Conservation (phyloP, 2,113 vertebrate species). For the Montifringilla adamsi region DNA sequence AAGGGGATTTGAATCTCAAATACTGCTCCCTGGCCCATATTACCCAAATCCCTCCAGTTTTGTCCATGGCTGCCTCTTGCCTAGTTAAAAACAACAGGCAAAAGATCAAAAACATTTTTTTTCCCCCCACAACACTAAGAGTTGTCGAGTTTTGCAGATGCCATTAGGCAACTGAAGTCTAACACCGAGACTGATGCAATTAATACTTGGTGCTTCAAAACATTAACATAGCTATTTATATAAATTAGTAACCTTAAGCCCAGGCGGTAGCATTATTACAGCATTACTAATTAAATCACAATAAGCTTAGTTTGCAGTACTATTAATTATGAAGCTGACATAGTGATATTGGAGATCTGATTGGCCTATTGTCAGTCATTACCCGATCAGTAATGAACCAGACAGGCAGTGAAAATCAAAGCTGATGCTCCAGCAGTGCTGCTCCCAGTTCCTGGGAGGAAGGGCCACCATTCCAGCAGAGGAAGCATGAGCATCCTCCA, state of each 20-base stretch:
- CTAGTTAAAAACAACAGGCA: constrained; percentile 57
- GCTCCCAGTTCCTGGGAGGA: neutral
- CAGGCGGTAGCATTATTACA: constrained; percentile 54
- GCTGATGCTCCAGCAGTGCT: neutral
- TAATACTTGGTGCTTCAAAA: constrained; percentile 66
- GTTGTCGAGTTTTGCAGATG: constrained; percentile 43
- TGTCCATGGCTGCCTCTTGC: constrained; percentile 34
- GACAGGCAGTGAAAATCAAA: constrained; percentile 33
- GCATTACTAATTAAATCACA: constrained; percentile 70
- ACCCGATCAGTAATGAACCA: constrained; percentile 31
- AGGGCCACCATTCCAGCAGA: neutral
- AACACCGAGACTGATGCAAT: constrained; percentile 42
- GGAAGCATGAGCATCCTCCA: neutral
- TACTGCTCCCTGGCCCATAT: constrained; percentile 49
- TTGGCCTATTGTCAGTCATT: constrained; percentile 54
- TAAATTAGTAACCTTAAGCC: constrained; percentile 68
- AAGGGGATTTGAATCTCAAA: constrained; percentile 66
- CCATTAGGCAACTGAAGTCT: constrained; percentile 34
- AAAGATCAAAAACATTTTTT: constrained; percentile 40
- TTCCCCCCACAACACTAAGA: neutral
- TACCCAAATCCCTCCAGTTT: constrained; percentile 60
- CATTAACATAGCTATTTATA: constrained; percentile 67
- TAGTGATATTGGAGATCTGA: constrained; percentile 46
- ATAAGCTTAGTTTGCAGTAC: constrained; percentile 61
- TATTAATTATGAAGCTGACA: constrained; percentile 67